phyloP scores from a whole-genome alignment of 2,888 invertebrate genomes.

The Ferrisia virgata region DNA sequence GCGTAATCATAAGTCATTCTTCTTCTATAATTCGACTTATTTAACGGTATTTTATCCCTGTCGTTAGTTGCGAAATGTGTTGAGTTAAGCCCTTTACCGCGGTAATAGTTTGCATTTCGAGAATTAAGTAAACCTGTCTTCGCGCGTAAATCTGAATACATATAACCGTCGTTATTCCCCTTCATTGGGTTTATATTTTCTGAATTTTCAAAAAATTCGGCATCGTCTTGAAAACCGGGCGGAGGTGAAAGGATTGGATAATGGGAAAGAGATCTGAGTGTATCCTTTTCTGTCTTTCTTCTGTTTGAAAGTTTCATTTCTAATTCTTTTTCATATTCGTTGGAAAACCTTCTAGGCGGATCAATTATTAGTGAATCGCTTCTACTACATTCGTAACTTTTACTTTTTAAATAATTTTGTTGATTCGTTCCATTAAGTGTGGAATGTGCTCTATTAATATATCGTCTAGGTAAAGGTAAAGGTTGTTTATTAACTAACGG shows the following conservation, averaged over 20 bases:
- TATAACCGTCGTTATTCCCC: background rate
- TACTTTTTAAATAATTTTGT: background rate
- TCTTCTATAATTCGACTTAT: background rate
- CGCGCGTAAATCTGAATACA: background rate
- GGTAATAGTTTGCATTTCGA: background rate
- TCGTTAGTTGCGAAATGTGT: background rate
- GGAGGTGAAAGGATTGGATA: slow-evolving; percentile 66
- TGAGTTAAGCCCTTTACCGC: background rate
- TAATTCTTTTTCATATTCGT: background rate
- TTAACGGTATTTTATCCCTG: background rate
- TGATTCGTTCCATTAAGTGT: background rate
- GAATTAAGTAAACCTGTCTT: background rate
- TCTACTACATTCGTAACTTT: background rate
- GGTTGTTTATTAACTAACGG: slow-evolving; percentile 17
- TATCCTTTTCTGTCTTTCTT: background rate
- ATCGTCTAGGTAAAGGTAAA: background rate
- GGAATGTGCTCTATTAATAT: background rate
- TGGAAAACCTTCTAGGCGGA: background rate
- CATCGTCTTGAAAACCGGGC: slow-evolving; percentile 64
- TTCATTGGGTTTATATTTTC: background rate
- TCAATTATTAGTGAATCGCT: background rate
- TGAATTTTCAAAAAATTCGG: background rate
- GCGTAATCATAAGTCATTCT: background rate
- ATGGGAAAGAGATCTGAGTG: background rate
- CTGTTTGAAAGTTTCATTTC: background rate